Evolutionary conservation across 2,113 vertebrate species (phyloP), one percentile per base, ranked within the genome.

Genomic region (Nesoenas mayeri): DNA sequence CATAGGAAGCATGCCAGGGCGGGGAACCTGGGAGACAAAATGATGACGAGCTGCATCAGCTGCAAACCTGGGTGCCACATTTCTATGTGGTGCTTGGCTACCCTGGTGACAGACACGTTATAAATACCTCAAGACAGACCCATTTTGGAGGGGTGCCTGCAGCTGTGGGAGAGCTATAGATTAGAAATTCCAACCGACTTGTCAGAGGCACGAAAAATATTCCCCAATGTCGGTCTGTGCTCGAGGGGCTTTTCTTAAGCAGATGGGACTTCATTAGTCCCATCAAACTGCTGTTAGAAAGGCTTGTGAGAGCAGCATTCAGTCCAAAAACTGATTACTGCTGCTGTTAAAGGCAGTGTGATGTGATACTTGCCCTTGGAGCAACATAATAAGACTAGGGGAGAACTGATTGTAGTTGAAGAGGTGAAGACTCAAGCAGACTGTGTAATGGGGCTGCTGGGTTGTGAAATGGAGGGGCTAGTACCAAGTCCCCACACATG

Each of bases 31-130:
- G 26, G 83, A 67, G 67, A 72, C 54, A 80, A 88, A 93, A 25
- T 0, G 2, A 15, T 97, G 96, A 97, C 0, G 3, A 97, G 89
- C 74, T 85, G 89, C 84, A 95, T 94, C 96, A 97, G 95, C 93
- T 97, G 93, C 91, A 79, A 85, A 97, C 91, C 91, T 91, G 93
- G 70, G 31, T 57, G 74, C 89, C 0, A 10, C 28, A 0, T 85
- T 89, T 69, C 81, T 79, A 44, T 66, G 80, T 60, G 75, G 48
- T 60, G 74, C 93, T 82, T 8, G 18, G 77, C 96, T 95, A 82
- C 91, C 95, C 87, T 95, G 91, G 93, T 96, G 96, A 96, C 94
- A 97, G 95, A 95, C 95, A 88, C 9, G 61, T 93, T 97, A 96
- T 94, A 95, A 96, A 97, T 97, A 95, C 94, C 87, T 79, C 91